phyloP scores from a whole-genome alignment of 2,113 vertebrate species.

The Hiodon alosoides region DNA sequence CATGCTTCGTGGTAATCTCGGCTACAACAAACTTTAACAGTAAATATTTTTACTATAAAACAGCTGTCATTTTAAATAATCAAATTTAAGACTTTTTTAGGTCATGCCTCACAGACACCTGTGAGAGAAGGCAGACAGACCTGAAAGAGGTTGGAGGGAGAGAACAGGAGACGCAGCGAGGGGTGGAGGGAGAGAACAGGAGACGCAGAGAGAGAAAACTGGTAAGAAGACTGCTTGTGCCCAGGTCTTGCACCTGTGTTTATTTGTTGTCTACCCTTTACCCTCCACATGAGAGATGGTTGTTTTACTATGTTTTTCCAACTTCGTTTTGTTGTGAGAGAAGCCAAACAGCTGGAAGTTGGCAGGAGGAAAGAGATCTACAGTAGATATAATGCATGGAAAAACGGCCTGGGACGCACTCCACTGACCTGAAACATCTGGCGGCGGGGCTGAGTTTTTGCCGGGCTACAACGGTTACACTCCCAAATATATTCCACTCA shows the following conservation, averaged over 20 bases:
- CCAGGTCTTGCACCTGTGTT: constrained; percentile 34
- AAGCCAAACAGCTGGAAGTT: constrained; percentile 66
- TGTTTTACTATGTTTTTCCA: constrained; percentile 65
- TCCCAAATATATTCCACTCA: constrained; percentile 47
- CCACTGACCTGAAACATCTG: constrained; percentile 33
- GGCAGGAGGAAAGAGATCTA: constrained; percentile 62
- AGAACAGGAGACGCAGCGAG: not conserved
- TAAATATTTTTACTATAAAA: not conserved
- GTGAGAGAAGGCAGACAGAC: not conserved
- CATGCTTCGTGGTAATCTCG: no score
- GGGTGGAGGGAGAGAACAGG: not conserved
- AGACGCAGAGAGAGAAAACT: no score
- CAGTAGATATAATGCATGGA: constrained; percentile 53
- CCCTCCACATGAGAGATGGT: constrained; percentile 57
- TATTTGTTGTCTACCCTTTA: constrained; percentile 24
- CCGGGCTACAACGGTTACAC: constrained; percentile 31
- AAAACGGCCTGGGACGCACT: constrained; percentile 46
- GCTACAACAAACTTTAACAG: no score
- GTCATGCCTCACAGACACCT: no score
- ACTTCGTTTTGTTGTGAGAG: constrained; percentile 56
- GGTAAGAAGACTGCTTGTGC: constrained; percentile 24
- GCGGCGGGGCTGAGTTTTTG: constrained; percentile 46
- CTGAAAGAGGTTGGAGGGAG: not conserved
- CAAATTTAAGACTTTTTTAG: no score
- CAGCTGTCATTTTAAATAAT: not conserved